Evolutionary conservation across 1,140 invertebrate species (phyloP).

Genomic region (Magallana gigas): DNA sequence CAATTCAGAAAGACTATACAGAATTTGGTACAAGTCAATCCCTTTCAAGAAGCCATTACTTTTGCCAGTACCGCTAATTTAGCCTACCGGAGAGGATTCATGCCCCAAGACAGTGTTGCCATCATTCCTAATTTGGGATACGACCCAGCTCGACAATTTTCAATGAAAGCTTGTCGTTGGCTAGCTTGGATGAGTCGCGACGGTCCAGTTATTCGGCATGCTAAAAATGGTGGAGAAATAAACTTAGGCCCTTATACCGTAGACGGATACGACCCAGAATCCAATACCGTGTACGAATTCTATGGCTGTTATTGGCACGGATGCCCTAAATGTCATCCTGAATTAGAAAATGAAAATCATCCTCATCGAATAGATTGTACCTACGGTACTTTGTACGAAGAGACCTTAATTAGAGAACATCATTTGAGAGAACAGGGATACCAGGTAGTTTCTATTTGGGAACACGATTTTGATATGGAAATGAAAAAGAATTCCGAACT

Average conservation of each 20-base stretch:
- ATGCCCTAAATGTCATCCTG: constrained; percentile 52
- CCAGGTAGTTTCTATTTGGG: neutral
- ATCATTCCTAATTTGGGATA: neutral
- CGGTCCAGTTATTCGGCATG: neutral
- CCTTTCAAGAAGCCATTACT: neutral
- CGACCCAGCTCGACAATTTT: neutral
- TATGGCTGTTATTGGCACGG: constrained; percentile 59
- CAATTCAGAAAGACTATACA: too few relatives aligned
- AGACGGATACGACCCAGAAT: constrained; percentile 21
- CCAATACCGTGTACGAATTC: constrained; percentile 56
- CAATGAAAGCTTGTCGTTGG: neutral
- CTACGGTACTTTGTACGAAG: neutral
- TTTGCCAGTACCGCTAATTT: neutral
- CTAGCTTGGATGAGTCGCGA: neutral
- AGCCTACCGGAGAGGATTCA: neutral
- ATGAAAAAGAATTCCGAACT: neutral
- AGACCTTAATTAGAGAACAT: neutral
- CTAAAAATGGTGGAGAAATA: constrained; percentile 18
- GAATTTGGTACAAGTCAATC: too few relatives aligned
- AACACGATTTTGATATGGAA: neutral
- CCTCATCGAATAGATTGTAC: neutral
- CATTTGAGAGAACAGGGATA: neutral
- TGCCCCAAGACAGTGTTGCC: neutral
- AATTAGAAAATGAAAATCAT: neutral
- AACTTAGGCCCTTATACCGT: constrained; percentile 1